Evolutionary conservation across 2,113 vertebrate species (phyloP).

Genomic region (Scomber colias): DNA sequence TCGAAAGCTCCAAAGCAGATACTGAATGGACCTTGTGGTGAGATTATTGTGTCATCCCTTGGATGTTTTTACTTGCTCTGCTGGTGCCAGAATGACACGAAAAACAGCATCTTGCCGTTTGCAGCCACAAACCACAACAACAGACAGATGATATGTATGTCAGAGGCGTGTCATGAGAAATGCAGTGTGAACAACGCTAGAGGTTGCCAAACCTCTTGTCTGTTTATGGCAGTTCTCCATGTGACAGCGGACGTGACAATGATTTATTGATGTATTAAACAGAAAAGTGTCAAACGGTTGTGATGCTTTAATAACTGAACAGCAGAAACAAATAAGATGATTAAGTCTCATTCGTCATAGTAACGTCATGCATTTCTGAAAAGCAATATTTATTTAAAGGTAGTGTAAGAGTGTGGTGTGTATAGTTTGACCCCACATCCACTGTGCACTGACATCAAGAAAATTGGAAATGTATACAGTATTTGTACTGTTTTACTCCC

Average conservation of each 20-base stretch:
- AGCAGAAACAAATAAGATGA: not conserved
- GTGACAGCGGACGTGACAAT: conserved; percentile 12
- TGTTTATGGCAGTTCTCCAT: conserved; percentile 24
- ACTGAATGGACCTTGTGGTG: too few relatives aligned
- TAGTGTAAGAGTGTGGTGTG: too few relatives aligned
- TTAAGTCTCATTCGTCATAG: not conserved
- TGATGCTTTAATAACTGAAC: not conserved
- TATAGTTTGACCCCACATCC: not conserved
- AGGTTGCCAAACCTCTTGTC: conserved; percentile 1
- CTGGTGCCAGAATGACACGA: not conserved
- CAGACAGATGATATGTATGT: too few relatives aligned
- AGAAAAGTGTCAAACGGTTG: not conserved
- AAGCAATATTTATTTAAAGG: not conserved
- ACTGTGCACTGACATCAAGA: not conserved
- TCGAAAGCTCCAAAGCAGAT: too few relatives aligned
- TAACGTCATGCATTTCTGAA: not conserved
- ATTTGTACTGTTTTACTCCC: not conserved
- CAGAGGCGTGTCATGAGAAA: not conserved
- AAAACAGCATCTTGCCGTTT: not conserved
- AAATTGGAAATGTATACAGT: not conserved
- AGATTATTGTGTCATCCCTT: too few relatives aligned
- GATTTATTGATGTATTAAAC: conserved; percentile 15
- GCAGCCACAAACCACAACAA: not conserved
- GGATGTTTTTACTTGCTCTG: not conserved
- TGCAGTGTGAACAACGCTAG: not conserved